Base-by-base conservation (phyloP, 2,888 invertebrate species). In the Amblyteles armatorius region DNA sequence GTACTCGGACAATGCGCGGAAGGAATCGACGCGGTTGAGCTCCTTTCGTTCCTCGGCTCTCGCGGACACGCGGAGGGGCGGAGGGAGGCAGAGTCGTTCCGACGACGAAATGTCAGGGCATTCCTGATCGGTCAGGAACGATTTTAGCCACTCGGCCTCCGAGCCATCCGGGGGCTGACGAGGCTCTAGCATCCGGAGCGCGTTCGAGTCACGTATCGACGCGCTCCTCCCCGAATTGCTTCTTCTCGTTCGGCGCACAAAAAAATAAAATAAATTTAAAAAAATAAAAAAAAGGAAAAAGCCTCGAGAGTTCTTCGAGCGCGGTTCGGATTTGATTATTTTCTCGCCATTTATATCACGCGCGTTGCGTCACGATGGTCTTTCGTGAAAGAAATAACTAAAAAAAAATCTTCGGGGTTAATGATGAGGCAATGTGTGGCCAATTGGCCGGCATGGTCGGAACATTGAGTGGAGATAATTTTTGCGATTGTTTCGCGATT, bases 101-200 rank as follows among this genome's bases (percentile, higher is more conserved):
- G 50, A 57, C 83, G 76, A 86, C 87, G 88, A 87, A 87, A 88
- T 85, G 90, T 90, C 88, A 87, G 88, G 76, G 87, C 91, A 92
- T 92, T 92, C 92, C 90, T 89, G 89, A 88, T 90, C 90, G 92
- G 92, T 92, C 91, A 91, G 87, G 87, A 90, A 90, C 91, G 89
- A 89, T 92, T 92, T 92, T 92, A 92, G 91, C 87, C 68, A 77
- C 80, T 65, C 87, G 88, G 90, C 90, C 89, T 91, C 90, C 88
- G 86, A 87, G 89, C 87, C 85, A 86, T 84, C 84, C 83, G 87
- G 63, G 72, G 57, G 52, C 67, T n/a, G 77, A 60, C 44, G 63
- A 57, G 48, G 48, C 60, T 67, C 33, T 57, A 77, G 71, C 76
- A 77, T 77, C 52, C 65, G 68, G 72, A 50, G 33, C 77, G 67